Evolutionary conservation across 2,113 vertebrate genomes (phyloP).

Genomic region (Corythornis vintsioides): DNA sequence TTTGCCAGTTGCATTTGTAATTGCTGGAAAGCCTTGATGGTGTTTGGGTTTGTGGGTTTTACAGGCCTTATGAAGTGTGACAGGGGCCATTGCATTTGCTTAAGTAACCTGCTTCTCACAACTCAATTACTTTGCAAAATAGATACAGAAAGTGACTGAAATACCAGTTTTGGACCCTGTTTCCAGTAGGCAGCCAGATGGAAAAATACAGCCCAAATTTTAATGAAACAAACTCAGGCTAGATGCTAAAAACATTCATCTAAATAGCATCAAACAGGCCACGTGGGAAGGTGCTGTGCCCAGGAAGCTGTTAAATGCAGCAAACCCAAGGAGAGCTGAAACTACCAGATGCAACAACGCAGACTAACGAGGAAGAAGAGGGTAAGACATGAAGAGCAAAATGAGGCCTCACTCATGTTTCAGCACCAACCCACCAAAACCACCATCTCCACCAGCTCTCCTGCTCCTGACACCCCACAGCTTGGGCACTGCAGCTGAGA

Average conservation of each 20-base stretch:
- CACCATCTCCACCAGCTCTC: neutral
- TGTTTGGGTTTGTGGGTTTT: neutral
- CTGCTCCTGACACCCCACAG: neutral
- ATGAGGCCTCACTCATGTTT: neutral
- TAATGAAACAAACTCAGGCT: neutral
- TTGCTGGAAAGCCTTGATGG: neutral
- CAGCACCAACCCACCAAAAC: neutral
- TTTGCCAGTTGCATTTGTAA: neutral
- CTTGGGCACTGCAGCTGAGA: accelerated
- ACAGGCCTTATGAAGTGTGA: neutral
- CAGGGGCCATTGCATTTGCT: neutral
- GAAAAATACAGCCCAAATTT: constrained; percentile 23
- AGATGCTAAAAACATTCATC: neutral
- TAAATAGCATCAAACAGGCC: neutral
- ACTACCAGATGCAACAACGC: neutral
- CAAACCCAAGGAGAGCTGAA: neutral
- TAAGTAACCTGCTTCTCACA: neutral
- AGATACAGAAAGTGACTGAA: neutral
- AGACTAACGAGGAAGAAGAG: neutral
- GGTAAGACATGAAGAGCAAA: neutral
- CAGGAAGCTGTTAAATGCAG: neutral
- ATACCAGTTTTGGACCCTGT: neutral
- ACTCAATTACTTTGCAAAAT: constrained; percentile 7
- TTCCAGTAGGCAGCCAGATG: neutral
- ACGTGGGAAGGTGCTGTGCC: neutral